phyloP scores from a whole-genome alignment of 1,140 invertebrate genomes.

The Schlechtendalia chinensis region DNA sequence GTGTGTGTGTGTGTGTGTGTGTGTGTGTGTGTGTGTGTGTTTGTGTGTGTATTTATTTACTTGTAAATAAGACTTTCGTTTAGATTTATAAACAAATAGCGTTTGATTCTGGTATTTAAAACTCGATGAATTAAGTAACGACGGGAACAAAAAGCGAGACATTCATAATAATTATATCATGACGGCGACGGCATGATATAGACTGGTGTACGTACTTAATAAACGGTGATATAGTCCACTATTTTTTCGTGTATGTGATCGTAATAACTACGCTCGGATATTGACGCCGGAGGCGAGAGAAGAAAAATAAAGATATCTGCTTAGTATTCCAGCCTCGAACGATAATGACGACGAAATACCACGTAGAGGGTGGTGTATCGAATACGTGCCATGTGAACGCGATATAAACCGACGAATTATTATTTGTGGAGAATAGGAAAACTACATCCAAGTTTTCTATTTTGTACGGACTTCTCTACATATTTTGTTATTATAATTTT shows the following conservation, averaged over 20 bases:
- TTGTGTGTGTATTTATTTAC: too few relatives aligned
- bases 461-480: too few relatives aligned
- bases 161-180: conserved; percentile 1
- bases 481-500: too few relatives aligned
- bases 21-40: not conserved
- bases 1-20: not conserved
- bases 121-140: not conserved
- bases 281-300: conserved; percentile 20
- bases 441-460: not conserved
- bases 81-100: not conserved
- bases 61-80: not conserved
- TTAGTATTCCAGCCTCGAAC: conserved; percentile 31
- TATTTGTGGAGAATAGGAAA: not conserved
- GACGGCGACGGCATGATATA: not conserved
- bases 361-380: not conserved
- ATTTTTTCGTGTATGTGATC: not conserved
- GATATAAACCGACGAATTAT: conserved; percentile 42
- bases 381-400: conserved; percentile 21
- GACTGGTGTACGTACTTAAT: not conserved
- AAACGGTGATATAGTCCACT: not conserved
- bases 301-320: conserved; percentile 14
- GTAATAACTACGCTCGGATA: not conserved
- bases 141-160: not conserved
- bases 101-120: not conserved
- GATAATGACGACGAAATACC: too few relatives aligned